Evolutionary conservation across 2,888 invertebrate genomes (phyloP).

Genomic region (Campopleginae sp.): DNA sequence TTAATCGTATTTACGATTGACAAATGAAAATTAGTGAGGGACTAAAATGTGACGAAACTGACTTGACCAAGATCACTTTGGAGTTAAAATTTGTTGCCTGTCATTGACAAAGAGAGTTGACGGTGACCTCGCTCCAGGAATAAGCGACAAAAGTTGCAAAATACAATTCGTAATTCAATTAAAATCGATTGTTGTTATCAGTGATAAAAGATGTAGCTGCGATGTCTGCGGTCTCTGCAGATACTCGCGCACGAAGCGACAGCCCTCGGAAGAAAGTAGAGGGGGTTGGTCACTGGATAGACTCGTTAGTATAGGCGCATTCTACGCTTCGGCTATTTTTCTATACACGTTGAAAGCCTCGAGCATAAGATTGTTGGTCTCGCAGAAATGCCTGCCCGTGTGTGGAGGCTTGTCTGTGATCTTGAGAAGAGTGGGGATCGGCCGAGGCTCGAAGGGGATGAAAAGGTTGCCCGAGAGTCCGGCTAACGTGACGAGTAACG

Average conservation of each 20-base stretch:
- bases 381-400: not conserved
- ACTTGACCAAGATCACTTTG: not conserved
- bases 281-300: slow-evolving; percentile 13
- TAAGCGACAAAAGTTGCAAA: slow-evolving; percentile 3
- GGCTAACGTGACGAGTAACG: slow-evolving; percentile 56
- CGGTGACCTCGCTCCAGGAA: not conserved
- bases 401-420: slow-evolving; percentile 28
- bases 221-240: not conserved
- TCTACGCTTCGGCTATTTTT: slow-evolving; percentile 53
- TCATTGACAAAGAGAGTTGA: not conserved
- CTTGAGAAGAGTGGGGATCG: slow-evolving; percentile 44
- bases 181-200: slow-evolving; percentile 35
- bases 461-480: slow-evolving; percentile 62
- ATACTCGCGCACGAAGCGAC: slow-evolving; percentile 32
- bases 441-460: slow-evolving; percentile 59
- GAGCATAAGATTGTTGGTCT: slow-evolving; percentile 54
- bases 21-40: too few relatives aligned
- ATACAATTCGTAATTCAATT: not conserved
- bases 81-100: not conserved
- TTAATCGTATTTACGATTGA: not conserved
- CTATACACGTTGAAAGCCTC: slow-evolving; percentile 32
- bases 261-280: not conserved
- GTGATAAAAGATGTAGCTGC: slow-evolving; percentile 7
- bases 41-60: not conserved
- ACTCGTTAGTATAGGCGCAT: slow-evolving; percentile 1